A percentile compares a stretch with the other conserved stretches of the same genome.
phyloP scores from a whole-genome alignment of 2,797 vertebrate species.

The Valencia hispanica region DNA sequence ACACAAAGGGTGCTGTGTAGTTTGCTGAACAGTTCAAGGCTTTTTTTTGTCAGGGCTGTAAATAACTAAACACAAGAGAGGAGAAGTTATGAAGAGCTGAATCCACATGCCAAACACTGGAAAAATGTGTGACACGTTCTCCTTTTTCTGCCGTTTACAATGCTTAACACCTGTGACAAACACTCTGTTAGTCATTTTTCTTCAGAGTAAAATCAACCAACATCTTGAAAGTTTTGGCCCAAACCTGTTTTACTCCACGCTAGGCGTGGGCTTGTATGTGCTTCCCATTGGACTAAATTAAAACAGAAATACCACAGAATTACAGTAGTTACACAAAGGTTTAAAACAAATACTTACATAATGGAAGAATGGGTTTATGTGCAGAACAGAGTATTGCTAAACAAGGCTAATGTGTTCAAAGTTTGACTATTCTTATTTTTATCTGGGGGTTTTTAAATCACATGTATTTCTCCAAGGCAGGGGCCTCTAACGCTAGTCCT shows the following conservation, averaged over 20 bases:
- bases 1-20: conserved; percentile 79
- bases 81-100: conserved; percentile 63
- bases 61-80: conserved; percentile 78
- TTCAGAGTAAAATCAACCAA: conserved; percentile 19
- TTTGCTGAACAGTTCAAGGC: conserved; percentile 76
- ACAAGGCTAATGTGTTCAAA: neutral
- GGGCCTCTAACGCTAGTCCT: too few species aligned
- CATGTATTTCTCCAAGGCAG: too few species aligned
- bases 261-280: neutral
- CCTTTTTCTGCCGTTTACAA: conserved; percentile 31
- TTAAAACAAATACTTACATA: neutral
- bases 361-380: neutral
- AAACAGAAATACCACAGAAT: neutral
- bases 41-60: conserved; percentile 77
- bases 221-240: conserved; percentile 32
- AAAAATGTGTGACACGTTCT: conserved; percentile 51
- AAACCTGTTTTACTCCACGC: conserved; percentile 34
- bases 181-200: conserved; percentile 43
- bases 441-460: neutral
- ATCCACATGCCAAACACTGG: conserved; percentile 56
- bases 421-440: neutral
- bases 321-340: neutral
- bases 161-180: conserved; percentile 60
- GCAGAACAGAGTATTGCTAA: neutral
- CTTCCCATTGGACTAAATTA: neutral